Evolutionary conservation across 2,888 invertebrate species (phyloP), one percentile per base, ranked within the genome.

Genomic region (Periphyllus acericola): DNA sequence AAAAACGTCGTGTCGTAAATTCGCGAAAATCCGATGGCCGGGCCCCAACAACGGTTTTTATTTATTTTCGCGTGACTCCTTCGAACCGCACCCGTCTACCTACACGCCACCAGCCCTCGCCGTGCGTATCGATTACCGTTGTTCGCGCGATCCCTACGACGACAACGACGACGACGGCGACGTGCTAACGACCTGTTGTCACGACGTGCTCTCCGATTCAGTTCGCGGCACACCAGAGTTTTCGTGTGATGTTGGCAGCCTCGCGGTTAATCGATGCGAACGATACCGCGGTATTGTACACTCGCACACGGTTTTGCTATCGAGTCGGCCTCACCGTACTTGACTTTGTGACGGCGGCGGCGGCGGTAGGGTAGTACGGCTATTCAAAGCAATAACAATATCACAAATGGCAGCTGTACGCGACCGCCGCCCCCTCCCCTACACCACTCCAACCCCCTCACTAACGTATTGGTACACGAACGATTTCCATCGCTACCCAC

Each of bases 101-200:
- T 32, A 8, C 25, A 8, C 36, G 14, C 46, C n/a, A n/a, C n/a
- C n/a, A 5, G 34, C 36, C 14, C 25, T 40, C 74, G 1, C 11
- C n/a, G 14, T 4, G 36, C 36, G 14, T 76, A 76, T 76, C 46
- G 21, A 29, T 75, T 29, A 46, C 29, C 9, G 29, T 17, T 19
- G 29, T 46, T 8, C 3, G 19, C 40, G 60, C 60, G 60, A 60
- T 60, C 60, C 60, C 60, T 2, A 6, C 36, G 25, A 25, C 40
- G 21, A 34, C 4, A 6, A 75, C n/a, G 46, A 29, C 46, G 76
- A 76, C 46, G 76, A 75, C n/a, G 46, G 19, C 46, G 76, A 76
- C 46, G 76, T 76, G 29, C 19, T 76, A 76, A 76, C 76, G 76
- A 76, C 76, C 76, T 76, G 76, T 76, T 76, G 76, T 76, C 46